phyloP scores from a whole-genome alignment of 2,888 invertebrate species.

The Sinelater perroti region DNA sequence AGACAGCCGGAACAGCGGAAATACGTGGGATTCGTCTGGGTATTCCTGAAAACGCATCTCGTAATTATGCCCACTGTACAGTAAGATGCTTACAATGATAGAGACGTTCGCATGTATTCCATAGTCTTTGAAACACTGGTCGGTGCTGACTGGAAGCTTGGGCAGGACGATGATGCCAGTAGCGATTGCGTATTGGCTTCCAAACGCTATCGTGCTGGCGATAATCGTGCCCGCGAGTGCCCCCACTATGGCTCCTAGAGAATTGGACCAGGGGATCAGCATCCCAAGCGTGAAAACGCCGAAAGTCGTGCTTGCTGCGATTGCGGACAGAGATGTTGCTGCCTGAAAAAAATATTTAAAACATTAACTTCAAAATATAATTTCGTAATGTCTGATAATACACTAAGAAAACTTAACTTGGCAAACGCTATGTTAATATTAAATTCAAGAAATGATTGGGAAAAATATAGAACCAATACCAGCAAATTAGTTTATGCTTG shows the following conservation, averaged over 20 bases:
- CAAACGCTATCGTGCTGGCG: constrained; percentile 72
- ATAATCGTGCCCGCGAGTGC: constrained; percentile 69
- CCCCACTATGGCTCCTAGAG: constrained; percentile 70
- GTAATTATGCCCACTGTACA: background rate
- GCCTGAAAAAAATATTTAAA: constrained; percentile 61
- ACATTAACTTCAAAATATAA: too few species aligned
- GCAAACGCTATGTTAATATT: background rate
- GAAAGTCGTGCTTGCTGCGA: constrained; percentile 83
- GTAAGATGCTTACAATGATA: constrained; percentile 55
- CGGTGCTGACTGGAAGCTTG: constrained; percentile 64
- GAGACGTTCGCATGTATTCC: constrained; percentile 50
- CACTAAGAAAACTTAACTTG: too few species aligned
- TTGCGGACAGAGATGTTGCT: constrained; percentile 81
- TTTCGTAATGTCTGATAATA: too few species aligned
- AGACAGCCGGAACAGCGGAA: constrained; percentile 79
- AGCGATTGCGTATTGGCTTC: constrained; percentile 73
- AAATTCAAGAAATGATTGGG: too few species aligned
- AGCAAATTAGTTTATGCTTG: too few species aligned
- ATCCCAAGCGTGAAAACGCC: constrained; percentile 86
- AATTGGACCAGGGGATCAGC: constrained; percentile 81
- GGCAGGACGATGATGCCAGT: constrained; percentile 67
- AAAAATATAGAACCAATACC: too few species aligned
- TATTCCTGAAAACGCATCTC: constrained; percentile 40
- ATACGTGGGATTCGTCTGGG: constrained; percentile 65
- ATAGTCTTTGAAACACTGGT: constrained; percentile 57